Evolutionary conservation across 2,888 invertebrate species (phyloP).

Genomic region (Caenorhabditis parvicauda): DNA sequence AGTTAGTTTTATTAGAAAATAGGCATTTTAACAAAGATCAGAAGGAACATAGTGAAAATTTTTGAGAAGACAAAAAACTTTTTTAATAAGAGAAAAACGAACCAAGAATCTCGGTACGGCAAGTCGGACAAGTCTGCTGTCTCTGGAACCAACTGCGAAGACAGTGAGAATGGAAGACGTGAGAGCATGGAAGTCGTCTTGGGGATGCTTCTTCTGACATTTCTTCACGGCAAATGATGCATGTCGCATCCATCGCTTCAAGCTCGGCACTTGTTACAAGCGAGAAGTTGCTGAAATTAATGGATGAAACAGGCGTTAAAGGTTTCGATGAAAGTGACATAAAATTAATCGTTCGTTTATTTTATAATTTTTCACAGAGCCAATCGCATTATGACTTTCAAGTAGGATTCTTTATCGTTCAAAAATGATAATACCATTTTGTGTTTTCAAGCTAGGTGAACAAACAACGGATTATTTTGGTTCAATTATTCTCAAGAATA

Average conservation of each 20-base stretch:
- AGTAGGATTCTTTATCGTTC: no score
- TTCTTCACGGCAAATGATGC: conserved; percentile 93
- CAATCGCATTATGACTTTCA: background rate
- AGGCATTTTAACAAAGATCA: no score
- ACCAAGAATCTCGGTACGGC: conserved; percentile 65
- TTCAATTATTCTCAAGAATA: no score
- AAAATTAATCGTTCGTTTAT: background rate
- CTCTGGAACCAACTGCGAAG: conserved; percentile 98
- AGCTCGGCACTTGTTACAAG: conserved; percentile 53
- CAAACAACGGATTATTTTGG: no score
- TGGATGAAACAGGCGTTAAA: background rate
- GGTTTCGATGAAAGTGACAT: background rate
- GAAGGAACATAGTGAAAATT: no score
- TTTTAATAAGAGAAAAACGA: no score
- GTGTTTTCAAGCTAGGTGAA: no score
- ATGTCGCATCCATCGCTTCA: conserved; percentile 72
- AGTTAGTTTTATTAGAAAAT: no score
- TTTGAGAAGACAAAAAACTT: no score
- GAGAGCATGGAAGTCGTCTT: conserved; percentile 96
- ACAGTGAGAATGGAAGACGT: conserved; percentile 97
- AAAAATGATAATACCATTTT: no score
- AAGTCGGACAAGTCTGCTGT: conserved; percentile 99
- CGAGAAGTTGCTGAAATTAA: conserved; percentile 48
- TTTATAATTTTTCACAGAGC: background rate
- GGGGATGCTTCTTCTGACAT: conserved; percentile 72